Percentiles rank a stretch among this genome's conserved stretches.
These are phyloP conservation scores for Watsonalla binaria DNA, from an alignment of 2,888 invertebrate genomes.

Conservation along the genomic window DNA sequence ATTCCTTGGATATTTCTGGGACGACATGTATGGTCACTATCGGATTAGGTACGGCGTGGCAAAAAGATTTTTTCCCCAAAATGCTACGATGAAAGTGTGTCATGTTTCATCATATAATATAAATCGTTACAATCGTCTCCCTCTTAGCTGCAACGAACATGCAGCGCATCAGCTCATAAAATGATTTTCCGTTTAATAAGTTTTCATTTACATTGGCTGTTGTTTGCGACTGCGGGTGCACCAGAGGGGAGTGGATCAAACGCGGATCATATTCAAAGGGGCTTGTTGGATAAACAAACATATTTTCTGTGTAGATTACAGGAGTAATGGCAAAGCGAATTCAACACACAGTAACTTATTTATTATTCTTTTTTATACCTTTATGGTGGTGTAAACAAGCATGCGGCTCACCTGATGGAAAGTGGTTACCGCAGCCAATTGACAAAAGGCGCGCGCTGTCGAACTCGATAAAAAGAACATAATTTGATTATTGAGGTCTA, in stretches of 20 bases:
- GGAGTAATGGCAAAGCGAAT: background rate
- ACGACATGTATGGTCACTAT: too few species aligned
- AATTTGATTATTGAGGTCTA: too few species aligned
- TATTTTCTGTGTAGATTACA: background rate
- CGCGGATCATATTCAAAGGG: slow-evolving; percentile 14
- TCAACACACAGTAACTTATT: background rate
- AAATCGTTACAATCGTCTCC: background rate
- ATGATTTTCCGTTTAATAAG: slow-evolving; percentile 36
- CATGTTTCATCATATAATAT: background rate
- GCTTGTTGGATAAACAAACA: slow-evolving; percentile 22
- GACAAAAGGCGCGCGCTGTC: too few species aligned
- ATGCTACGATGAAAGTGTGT: too few species aligned
- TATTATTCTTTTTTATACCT: background rate
- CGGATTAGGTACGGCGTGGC: too few species aligned
- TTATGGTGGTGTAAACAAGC: background rate
- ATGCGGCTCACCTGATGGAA: too few species aligned
- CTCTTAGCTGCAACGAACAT: background rate
- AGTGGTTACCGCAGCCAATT: too few species aligned
- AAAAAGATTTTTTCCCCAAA: too few species aligned
- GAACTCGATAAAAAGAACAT: too few species aligned
- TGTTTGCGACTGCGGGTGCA: slow-evolving; percentile 22
- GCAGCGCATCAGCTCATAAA: slow-evolving; percentile 16
- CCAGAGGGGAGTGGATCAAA: slow-evolving; percentile 7
- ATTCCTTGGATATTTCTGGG: too few species aligned
- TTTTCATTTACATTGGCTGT: slow-evolving; percentile 28